These are phyloP conservation scores for Candidula unifasciata DNA, from an alignment of 2,888 invertebrate species.

Conservation along the genomic window DNA sequence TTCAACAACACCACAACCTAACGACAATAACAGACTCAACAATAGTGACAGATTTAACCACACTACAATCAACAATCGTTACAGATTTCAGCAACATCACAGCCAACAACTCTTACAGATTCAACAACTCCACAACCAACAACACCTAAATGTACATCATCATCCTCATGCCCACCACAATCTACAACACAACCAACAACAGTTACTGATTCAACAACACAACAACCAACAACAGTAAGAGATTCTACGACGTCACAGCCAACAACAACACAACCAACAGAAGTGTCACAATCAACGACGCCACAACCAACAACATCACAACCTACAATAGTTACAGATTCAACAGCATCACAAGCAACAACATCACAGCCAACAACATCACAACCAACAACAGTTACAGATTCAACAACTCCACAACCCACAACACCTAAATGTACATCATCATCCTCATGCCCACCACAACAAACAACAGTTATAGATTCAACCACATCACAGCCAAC, in stretches of 20 bases:
- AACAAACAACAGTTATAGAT: background rate
- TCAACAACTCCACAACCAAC: background rate
- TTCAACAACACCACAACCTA: background rate
- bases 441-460: constrained; percentile 49
- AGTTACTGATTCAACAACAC: background rate
- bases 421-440: constrained; percentile 4
- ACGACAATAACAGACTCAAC: background rate
- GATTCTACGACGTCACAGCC: background rate
- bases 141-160: background rate
- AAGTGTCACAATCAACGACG: background rate
- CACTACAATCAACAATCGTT: background rate
- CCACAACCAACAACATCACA: background rate
- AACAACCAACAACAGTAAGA: background rate
- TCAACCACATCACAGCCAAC: background rate
- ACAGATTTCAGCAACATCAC: background rate
- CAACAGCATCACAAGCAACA: constrained; percentile 1
- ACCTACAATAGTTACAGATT: background rate
- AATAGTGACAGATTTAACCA: background rate
- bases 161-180: background rate
- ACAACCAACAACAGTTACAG: background rate
- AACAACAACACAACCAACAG: constrained; percentile 1
- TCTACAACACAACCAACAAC: background rate
- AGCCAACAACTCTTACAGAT: background rate
- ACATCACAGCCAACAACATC: background rate
- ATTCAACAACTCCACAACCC: background rate